Evolutionary conservation across 2,888 invertebrate species (phyloP).

Genomic region (Biston betularia): DNA sequence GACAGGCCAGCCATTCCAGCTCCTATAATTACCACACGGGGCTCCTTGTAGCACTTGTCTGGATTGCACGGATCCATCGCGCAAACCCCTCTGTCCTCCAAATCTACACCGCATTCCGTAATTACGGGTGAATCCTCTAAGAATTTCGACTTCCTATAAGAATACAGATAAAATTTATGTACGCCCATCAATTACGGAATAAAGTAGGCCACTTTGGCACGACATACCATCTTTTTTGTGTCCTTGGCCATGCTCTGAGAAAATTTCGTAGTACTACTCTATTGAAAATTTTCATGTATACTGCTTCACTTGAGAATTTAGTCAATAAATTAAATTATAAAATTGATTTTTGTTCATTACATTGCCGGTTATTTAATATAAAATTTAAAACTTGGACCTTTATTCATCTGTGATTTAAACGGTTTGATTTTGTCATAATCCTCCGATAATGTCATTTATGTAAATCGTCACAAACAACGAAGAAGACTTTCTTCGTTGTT

Average conservation of each 20-base stretch:
- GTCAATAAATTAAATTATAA: background rate
- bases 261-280: conserved; percentile 40
- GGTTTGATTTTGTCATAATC: background rate
- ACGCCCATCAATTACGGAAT: conserved; percentile 38
- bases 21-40: conserved; percentile 90
- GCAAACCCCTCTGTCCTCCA: conserved; percentile 70
- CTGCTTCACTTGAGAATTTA: conserved; percentile 27
- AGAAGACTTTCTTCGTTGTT: no score
- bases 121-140: conserved; percentile 49
- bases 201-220: conserved; percentile 40
- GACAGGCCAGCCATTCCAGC: conserved; percentile 93
- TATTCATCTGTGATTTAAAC: background rate
- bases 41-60: conserved; percentile 76
- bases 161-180: conserved; percentile 40
- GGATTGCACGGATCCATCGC: conserved; percentile 67
- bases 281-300: conserved; percentile 59
- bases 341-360: conserved; percentile 4
- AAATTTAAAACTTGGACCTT: no score
- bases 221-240: conserved; percentile 61
- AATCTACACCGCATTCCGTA: conserved; percentile 65
- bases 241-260: conserved; percentile 54
- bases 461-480: background rate
- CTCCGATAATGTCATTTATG: background rate
- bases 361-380: background rate
- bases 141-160: conserved; percentile 55